These are phyloP conservation scores for Drosophila niveifrons DNA, from an alignment of 2,888 invertebrate genomes.

Conservation along the genomic window DNA sequence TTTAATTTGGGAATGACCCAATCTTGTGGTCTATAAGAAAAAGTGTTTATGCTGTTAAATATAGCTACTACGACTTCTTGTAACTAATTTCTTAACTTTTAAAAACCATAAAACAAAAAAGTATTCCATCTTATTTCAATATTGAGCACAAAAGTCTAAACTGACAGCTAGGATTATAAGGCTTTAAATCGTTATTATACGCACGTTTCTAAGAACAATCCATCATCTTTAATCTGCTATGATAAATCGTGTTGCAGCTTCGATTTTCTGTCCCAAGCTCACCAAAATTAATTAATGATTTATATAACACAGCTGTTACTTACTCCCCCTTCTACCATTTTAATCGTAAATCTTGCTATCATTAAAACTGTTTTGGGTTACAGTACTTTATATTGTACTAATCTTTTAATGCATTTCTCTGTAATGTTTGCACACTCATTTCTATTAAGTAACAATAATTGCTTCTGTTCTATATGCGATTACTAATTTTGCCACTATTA, in stretches of 20 bases:
- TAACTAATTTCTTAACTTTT: too few relatives aligned
- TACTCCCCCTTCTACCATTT: not conserved
- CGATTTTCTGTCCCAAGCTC: too few relatives aligned
- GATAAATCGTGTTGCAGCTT: too few relatives aligned
- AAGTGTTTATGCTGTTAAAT: not conserved
- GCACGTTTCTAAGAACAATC: too few relatives aligned
- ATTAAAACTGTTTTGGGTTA: not conserved
- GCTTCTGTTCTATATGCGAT: not conserved
- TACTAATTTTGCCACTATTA: not conserved
- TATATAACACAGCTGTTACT: not conserved
- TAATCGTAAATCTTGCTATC: not conserved
- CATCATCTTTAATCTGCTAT: too few relatives aligned
- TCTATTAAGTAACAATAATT: not conserved
- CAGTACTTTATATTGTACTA: not conserved
- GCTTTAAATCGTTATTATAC: too few relatives aligned
- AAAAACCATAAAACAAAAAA: too few relatives aligned
- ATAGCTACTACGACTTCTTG: not conserved
- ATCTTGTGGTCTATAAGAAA: not conserved
- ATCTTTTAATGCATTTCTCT: not conserved
- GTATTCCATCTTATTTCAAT: too few relatives aligned
- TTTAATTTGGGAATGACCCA: not conserved
- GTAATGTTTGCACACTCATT: not conserved
- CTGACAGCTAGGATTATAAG: too few relatives aligned
- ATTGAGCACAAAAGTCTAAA: too few relatives aligned
- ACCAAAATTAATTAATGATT: not conserved